phyloP scores from a whole-genome alignment of 1,140 invertebrate species.

The Ptiloglossa arizonensis region DNA sequence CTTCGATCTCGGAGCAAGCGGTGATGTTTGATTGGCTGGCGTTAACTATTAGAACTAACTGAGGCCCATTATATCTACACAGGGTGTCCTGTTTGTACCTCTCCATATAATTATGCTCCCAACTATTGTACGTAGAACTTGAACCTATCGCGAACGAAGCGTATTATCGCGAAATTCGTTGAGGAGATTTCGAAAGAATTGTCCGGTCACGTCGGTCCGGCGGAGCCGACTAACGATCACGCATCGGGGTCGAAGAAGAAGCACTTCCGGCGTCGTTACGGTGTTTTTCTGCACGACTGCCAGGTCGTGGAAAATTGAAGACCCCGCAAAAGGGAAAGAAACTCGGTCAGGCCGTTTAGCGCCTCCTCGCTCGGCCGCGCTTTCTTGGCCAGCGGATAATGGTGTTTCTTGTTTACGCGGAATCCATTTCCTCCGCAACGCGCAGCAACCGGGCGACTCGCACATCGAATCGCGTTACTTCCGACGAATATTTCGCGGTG shows the following conservation, averaged over 20 bases:
- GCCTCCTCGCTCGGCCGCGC: constrained; percentile 21
- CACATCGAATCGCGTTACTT: constrained; percentile 23
- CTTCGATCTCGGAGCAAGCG: no score
- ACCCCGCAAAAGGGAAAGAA: not conserved
- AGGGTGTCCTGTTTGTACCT: no score
- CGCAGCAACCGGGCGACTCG: not conserved
- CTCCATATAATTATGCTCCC: no score
- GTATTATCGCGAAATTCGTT: not conserved
- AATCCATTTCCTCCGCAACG: constrained; percentile 43
- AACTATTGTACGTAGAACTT: no score
- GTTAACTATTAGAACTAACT: no score
- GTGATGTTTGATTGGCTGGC: no score
- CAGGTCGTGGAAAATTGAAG: constrained; percentile 31
- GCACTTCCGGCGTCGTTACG: constrained; percentile 47
- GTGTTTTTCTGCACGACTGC: constrained; percentile 41
- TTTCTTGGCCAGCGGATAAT: constrained; percentile 37
- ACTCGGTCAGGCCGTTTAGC: constrained; percentile 39
- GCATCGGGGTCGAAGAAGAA: constrained; percentile 24
- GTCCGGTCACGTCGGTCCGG: not conserved
- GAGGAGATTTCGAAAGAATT: constrained; percentile 9
- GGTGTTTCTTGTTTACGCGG: constrained; percentile 44
- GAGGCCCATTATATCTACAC: no score
- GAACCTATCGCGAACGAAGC: not conserved
- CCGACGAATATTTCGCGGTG: constrained; percentile 14
- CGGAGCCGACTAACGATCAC: constrained; percentile 43